A percentile compares a stretch with the other conserved stretches of the same genome.
Conservation (phyloP, 2,888 invertebrate genomes). For the Notodonta dromedarius region DNA sequence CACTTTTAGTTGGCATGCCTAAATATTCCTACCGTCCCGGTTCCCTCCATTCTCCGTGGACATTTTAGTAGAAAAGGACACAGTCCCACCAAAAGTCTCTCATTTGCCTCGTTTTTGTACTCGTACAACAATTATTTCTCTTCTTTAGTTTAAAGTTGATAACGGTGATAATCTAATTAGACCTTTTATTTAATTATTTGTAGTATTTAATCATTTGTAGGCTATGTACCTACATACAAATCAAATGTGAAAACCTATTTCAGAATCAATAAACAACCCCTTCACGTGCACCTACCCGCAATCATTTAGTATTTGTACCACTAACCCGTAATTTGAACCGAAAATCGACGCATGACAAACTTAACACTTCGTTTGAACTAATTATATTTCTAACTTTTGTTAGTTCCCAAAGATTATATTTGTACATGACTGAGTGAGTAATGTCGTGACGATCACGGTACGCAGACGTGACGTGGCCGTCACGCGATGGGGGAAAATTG, state of each 20-base stretch:
- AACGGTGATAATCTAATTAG: no score
- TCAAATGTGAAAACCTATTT: not conserved
- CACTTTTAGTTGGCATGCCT: no score
- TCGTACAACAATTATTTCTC: no score
- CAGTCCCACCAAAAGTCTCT: no score
- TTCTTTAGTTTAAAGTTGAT: no score
- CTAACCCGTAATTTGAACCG: not conserved
- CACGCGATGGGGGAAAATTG: conserved; percentile 2
- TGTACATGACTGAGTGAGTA: conserved; percentile 33
- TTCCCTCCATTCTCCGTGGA: no score
- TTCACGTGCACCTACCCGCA: not conserved
- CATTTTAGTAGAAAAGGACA: no score
- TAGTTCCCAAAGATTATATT: conserved; percentile 26
- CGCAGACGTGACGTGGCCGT: conserved; percentile 3
- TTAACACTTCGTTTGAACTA: conserved; percentile 8
- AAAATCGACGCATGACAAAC: conserved; percentile 5
- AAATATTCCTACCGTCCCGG: no score
- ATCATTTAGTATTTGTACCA: not conserved
- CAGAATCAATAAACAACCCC: not conserved
- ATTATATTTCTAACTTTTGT: conserved; percentile 28
- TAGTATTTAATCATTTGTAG: no score
- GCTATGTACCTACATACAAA: no score
- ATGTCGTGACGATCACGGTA: conserved; percentile 28
- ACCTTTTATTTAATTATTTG: no score
- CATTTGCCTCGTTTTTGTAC: no score